Evolutionary conservation across 2,888 invertebrate genomes (phyloP).

Genomic region (Temnothorax rugatulus): DNA sequence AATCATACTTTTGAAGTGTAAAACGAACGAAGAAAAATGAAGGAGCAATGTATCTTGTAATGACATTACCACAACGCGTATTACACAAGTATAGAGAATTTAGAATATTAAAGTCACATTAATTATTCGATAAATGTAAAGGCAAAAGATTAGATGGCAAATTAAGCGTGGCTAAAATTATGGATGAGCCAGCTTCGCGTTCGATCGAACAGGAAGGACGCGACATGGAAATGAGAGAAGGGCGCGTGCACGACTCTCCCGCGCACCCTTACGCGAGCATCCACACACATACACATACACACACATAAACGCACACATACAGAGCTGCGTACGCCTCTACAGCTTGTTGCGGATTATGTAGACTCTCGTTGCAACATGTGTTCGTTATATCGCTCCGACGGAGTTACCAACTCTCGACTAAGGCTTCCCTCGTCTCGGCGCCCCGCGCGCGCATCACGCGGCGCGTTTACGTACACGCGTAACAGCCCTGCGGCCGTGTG

Average conservation of each 20-base stretch:
- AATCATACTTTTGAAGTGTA: neutral
- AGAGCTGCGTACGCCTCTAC: constrained; percentile 68
- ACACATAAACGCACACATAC: neutral
- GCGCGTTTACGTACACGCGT: constrained; percentile 46
- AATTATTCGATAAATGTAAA: neutral
- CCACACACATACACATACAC: too few relatives aligned
- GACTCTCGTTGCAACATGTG: constrained; percentile 84
- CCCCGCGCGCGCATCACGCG: constrained; percentile 33
- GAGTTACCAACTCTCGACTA: constrained; percentile 83
- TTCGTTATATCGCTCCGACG: constrained; percentile 84
- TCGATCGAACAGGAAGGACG: constrained; percentile 42
- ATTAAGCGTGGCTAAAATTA: constrained; percentile 51
- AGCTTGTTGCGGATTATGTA: constrained; percentile 83
- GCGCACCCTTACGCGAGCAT: constrained; percentile 13
- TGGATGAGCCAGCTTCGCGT: constrained; percentile 46
- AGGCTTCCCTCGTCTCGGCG: constrained; percentile 78
- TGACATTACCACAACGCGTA: neutral
- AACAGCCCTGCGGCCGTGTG: constrained; percentile 44
- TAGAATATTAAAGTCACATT: neutral
- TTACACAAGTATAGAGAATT: neutral
- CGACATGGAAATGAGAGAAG: constrained; percentile 16
- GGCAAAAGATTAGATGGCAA: neutral
- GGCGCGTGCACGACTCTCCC: constrained; percentile 30
- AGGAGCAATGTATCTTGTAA: neutral
- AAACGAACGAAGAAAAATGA: neutral